phyloP scores from a whole-genome alignment of 64 coral and sea anemone species.

The Pocillopora damicornis region DNA sequence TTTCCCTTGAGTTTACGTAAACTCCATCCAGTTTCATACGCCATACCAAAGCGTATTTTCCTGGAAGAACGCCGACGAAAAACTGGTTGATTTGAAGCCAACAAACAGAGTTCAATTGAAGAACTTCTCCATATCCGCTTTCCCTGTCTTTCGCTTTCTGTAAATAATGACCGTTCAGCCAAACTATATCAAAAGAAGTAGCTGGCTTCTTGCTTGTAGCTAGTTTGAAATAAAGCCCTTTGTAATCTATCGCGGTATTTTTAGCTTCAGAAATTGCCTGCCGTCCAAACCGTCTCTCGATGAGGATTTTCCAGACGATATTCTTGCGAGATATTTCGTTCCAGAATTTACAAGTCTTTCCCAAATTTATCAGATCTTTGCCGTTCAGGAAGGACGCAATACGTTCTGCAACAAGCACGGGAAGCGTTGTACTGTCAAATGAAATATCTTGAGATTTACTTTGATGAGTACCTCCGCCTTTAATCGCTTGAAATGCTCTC shows the following conservation, averaged over 20 bases:
- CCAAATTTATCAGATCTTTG: conserved; percentile 69
- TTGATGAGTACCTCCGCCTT: neutral
- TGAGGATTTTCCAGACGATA: conserved; percentile 53
- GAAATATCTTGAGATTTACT: neutral
- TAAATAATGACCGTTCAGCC: conserved; percentile 36
- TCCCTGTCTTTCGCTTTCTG: conserved; percentile 40
- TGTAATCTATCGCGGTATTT: conserved; percentile 22
- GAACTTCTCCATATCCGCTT: conserved; percentile 50
- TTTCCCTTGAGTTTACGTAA: conserved; percentile 34
- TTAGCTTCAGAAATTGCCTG: neutral
- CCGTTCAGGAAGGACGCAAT: conserved; percentile 69
- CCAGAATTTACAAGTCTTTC: conserved; percentile 75
- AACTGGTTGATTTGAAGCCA: conserved; percentile 47
- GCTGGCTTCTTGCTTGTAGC: conserved; percentile 50
- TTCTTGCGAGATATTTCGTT: conserved; percentile 51
- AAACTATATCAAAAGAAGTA: conserved; percentile 22
- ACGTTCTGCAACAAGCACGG: conserved; percentile 53
- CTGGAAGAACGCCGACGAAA: conserved; percentile 48
- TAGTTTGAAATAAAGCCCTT: conserved; percentile 59
- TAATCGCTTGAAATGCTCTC: neutral
- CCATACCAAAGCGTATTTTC: conserved; percentile 50
- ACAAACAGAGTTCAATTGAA: conserved; percentile 56
- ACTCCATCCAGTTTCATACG: conserved; percentile 63
- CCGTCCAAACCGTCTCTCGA: conserved; percentile 52
- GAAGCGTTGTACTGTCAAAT: conserved; percentile 28